phyloP scores from a whole-genome alignment of 1,140 invertebrate genomes.

The Papilio polyxenes region DNA sequence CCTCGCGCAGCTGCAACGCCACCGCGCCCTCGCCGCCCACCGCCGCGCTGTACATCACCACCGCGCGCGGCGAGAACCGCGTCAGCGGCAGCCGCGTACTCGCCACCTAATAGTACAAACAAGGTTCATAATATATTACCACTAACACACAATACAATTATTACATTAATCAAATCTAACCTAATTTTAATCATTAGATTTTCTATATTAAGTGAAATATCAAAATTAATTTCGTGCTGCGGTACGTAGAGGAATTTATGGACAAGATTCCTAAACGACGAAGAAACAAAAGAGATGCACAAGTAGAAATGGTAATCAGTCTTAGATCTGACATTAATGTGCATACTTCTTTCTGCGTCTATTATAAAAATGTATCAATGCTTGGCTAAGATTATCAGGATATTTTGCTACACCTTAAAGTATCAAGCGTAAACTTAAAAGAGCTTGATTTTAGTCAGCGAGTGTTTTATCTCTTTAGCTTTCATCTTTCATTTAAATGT shows the following conservation, averaged over 20 bases:
- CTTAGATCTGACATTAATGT: not conserved
- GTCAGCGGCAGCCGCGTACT: constrained; percentile 80
- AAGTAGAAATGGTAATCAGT: no score
- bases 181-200: no score
- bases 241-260: no score
- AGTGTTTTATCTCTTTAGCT: constrained; percentile 26
- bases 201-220: no score
- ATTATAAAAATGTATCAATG: not conserved
- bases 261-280: no score
- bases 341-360: not conserved
- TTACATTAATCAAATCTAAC: not conserved
- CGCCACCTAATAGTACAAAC: constrained; percentile 56
- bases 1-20: constrained; percentile 81
- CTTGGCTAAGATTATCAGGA: not conserved
- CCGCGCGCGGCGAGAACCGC: constrained; percentile 79
- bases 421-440: not conserved
- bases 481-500: constrained; percentile 28
- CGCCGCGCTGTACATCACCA: constrained; percentile 83
- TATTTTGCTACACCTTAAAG: not conserved
- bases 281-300: no score
- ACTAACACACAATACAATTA: not conserved
- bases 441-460: not conserved
- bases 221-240: not conserved
- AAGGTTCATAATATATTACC: not conserved
- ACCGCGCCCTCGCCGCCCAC: constrained; percentile 81